Base-by-base conservation (phyloP, 2,888 invertebrate species). In the Torymus aiolomorphi region DNA sequence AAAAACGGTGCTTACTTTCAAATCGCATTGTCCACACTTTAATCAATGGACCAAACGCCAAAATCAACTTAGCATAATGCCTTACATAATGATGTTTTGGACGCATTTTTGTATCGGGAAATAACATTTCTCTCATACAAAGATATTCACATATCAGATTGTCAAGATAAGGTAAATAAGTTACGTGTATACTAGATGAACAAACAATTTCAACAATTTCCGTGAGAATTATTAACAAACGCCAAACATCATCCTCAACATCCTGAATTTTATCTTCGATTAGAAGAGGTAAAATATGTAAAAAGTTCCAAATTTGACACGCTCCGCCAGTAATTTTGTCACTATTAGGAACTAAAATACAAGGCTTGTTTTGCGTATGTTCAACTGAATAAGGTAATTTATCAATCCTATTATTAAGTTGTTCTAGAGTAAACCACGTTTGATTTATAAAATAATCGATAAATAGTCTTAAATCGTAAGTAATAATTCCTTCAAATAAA, bases 171-270 rank as follows among this genome's bases (percentile, higher is more conserved):
- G 72, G 16, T 10, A 84, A 57, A 62, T 20, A 69, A 4, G 71
- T 72, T 80, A 83, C 83, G 20, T 84, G 76, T 3, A 85, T 83
- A 16, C 51, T 54, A 11, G 84, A 83, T n/a, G 84, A 73, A 20
- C 76, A 76, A 56, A 83, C 57, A 11, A 84, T 84, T 75, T 85
- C 84, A 31, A 83, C 52, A 16, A 84, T 83, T 82, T 85, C 84
- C 12, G 67, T 42, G 0, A 84, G 52, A 16, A 82, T 31, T 11
- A 84, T 13, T 24, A 84, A 61, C 57, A 51, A 71, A n/a, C 20
- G 49, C 84, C 85, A 85, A 11, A 56, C 56, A 24, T 81, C 75
- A 65, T 84, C 52, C 10, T 82, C 14, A 56, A 24, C 5, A 51
- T 83, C 52, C 63, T 65, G 51, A 51, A 83, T 81, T 78, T 82